These are phyloP conservation scores for Pica pica DNA, from an alignment of 2,113 vertebrate species.

Conservation along the genomic window DNA sequence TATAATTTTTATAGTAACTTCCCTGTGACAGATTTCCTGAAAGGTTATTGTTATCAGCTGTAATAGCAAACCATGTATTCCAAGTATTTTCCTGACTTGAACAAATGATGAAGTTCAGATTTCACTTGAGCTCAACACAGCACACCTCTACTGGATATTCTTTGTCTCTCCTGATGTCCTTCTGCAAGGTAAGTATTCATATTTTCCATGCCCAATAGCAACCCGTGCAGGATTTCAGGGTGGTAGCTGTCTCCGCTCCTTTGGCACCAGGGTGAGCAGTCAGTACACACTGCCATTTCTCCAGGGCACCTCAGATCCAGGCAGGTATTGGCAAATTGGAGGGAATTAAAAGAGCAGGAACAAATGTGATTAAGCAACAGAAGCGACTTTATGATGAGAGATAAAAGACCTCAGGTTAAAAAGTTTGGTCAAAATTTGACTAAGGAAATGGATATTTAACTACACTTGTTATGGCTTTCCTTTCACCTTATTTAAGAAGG, in stretches of 20 bases:
- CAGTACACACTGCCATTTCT: not conserved
- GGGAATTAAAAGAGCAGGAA: not conserved
- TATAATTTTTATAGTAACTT: not conserved
- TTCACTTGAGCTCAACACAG: not conserved
- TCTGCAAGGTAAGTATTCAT: not conserved
- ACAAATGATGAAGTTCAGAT: not conserved
- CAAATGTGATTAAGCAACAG: not conserved
- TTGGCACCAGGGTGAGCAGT: fast-evolving
- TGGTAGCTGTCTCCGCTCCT: not conserved
- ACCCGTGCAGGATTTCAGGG: not conserved
- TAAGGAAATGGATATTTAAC: not conserved
- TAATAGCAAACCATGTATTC: not conserved
- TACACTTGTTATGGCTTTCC: not conserved
- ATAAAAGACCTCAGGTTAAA: not conserved
- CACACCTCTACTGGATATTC: not conserved
- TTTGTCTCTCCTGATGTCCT: not conserved
- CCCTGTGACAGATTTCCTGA: not conserved
- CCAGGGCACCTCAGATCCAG: not conserved
- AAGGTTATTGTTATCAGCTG: not conserved
- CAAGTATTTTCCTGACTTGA: not conserved
- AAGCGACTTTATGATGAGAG: not conserved
- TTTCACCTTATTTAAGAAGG: not conserved
- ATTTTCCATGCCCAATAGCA: not conserved
- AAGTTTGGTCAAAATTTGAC: not conserved
- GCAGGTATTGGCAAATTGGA: not conserved